Evolutionary conservation across 2,797 vertebrate species (phyloP).

Genomic region (Molossus molossus): DNA sequence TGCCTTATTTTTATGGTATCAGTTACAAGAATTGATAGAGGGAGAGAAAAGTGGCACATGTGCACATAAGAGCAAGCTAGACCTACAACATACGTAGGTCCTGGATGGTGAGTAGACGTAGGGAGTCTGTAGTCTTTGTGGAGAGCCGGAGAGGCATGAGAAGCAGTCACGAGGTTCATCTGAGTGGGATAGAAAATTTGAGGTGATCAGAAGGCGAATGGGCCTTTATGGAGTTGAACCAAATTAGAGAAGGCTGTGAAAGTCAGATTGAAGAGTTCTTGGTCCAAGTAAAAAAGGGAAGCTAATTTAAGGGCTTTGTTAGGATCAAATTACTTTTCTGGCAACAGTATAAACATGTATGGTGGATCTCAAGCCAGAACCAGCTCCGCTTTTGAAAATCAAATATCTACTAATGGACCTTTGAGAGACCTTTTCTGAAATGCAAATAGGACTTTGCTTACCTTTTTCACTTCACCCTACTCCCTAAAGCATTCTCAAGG

Average conservation of each 20-base stretch:
- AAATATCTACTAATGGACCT: neutral
- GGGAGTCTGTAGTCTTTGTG: neutral
- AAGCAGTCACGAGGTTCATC: neutral
- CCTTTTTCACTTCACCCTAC: neutral
- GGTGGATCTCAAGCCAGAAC: neutral
- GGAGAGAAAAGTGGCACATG: neutral
- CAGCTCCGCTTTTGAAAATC: neutral
- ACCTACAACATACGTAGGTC: neutral
- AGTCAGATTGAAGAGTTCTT: neutral
- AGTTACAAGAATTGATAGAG: neutral
- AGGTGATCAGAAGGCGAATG: neutral
- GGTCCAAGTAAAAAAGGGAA: neutral
- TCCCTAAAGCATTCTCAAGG: neutral
- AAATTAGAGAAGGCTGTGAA: neutral
- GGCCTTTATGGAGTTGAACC: neutral
- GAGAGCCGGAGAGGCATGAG: neutral
- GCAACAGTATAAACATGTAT: neutral
- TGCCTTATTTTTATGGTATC: conserved; percentile 1
- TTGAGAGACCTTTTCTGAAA: conserved; percentile 35
- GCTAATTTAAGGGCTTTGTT: neutral
- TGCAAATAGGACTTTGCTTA: neutral
- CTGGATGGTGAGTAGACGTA: neutral
- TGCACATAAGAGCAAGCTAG: neutral
- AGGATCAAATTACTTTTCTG: conserved; percentile 23
- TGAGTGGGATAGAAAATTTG: neutral